phyloP scores from a whole-genome alignment of 2,113 vertebrate species.

The Octodon degus region DNA sequence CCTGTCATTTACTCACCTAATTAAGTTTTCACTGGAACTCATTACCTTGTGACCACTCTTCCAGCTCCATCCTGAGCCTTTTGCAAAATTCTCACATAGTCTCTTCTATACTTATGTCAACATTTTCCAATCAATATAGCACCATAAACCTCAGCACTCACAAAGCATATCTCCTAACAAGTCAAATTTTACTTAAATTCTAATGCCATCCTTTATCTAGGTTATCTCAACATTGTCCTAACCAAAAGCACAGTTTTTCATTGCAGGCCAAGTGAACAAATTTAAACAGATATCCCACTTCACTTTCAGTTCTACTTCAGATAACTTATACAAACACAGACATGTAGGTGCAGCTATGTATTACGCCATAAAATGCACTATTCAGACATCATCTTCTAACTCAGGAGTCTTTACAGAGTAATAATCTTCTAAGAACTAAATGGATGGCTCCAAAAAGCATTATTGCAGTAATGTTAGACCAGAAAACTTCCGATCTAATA shows the following conservation, averaged over 20 bases:
- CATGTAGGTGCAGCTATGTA: not conserved
- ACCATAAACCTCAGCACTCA: not conserved
- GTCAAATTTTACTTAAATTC: not conserved
- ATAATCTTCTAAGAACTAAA: slow-evolving; percentile 33
- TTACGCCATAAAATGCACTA: slow-evolving; percentile 7
- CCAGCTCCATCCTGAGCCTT: not conserved
- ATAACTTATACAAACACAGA: not conserved
- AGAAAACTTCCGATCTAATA: slow-evolving; percentile 27
- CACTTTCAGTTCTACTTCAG: slow-evolving; percentile 20
- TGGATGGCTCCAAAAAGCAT: not conserved
- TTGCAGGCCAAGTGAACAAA: slow-evolving; percentile 5
- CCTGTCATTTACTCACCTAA: not conserved
- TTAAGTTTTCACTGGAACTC: slow-evolving; percentile 1
- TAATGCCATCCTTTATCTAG: not conserved
- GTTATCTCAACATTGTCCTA: slow-evolving; percentile 14
- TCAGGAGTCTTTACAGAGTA: not conserved
- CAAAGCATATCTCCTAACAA: not conserved
- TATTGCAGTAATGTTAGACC: not conserved
- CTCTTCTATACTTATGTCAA: not conserved
- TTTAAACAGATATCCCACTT: not conserved
- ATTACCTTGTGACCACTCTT: not conserved
- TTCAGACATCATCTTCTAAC: slow-evolving; percentile 4
- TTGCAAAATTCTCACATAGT: not conserved
- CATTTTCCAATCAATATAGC: not conserved
- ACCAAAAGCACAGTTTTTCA: not conserved